Evolutionary conservation across 1,140 invertebrate genomes (phyloP).

Genomic region (Callitettix versicolor): DNA sequence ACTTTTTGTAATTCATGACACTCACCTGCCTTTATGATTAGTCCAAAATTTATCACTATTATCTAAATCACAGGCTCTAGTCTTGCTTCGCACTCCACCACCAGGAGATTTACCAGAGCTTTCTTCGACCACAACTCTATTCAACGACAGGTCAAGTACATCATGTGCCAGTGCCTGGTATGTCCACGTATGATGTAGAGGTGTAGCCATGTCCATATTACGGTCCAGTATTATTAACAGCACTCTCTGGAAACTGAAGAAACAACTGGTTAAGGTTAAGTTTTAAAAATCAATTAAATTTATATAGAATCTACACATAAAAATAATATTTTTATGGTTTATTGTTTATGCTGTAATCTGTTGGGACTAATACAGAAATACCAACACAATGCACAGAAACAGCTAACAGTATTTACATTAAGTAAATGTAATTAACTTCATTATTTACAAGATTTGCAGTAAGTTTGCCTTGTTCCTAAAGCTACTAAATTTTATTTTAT

Average conservation of each 20-base stretch:
- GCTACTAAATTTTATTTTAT: no score
- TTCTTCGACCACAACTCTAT: constrained; percentile 77
- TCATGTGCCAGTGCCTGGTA: constrained; percentile 96
- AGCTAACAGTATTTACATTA: no score
- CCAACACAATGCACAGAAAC: no score
- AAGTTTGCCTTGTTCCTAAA: no score
- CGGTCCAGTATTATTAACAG: constrained; percentile 88
- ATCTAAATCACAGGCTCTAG: constrained; percentile 84
- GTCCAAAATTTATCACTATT: constrained; percentile 84
- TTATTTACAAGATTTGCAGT: no score
- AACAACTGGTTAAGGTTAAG: no score
- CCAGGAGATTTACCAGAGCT: constrained; percentile 36
- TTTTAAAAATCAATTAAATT: background rate
- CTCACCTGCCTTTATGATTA: constrained; percentile 69
- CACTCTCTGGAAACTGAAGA: constrained; percentile 82
- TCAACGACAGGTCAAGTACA: constrained; percentile 82
- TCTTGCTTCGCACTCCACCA: constrained; percentile 55
- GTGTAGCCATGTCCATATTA: constrained; percentile 93
- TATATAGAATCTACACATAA: constrained; percentile 3
- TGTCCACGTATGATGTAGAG: constrained; percentile 98
- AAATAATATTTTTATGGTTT: no score
- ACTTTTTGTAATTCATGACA: no score
- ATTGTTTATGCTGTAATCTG: no score
- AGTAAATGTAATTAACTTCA: no score
- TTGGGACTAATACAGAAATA: no score